Evolutionary conservation across 2,113 vertebrate species (phyloP).

Genomic region (Arothron firmamentum): DNA sequence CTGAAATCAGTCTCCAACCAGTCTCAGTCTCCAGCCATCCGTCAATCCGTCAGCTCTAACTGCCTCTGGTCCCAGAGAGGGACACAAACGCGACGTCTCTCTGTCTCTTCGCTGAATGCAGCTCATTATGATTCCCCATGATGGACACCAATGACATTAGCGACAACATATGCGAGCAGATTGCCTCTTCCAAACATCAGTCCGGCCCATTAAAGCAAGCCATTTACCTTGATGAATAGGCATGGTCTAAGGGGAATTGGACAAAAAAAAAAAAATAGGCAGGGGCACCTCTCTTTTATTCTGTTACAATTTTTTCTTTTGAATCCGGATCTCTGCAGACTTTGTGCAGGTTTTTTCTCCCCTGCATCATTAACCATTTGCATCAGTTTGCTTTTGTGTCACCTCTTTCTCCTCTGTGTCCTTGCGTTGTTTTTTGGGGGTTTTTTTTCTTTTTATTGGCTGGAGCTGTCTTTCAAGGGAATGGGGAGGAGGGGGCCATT

Average conservation of each 20-base stretch:
- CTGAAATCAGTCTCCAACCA: no score
- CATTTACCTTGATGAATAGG: slow-evolving; percentile 67
- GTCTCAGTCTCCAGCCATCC: background rate
- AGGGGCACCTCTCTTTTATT: slow-evolving; percentile 31
- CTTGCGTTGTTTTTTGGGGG: no score
- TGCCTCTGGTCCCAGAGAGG: slow-evolving; percentile 19
- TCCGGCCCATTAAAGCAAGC: slow-evolving; percentile 60
- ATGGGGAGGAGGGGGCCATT: slow-evolving; percentile 36
- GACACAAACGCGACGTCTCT: slow-evolving; percentile 26
- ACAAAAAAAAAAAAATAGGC: slow-evolving; percentile 35
- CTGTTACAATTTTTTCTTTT: slow-evolving; percentile 31
- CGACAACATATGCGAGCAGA: slow-evolving; percentile 55
- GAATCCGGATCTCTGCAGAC: background rate
- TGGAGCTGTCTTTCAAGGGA: slow-evolving; percentile 26
- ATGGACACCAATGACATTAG: slow-evolving; percentile 56
- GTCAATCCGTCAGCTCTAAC: background rate
- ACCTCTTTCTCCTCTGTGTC: no score
- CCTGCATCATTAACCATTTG: slow-evolving; percentile 2
- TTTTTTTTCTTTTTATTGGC: no score
- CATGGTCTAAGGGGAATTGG: slow-evolving; percentile 44
- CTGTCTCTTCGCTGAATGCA: slow-evolving; percentile 46
- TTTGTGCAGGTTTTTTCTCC: slow-evolving; percentile 12
- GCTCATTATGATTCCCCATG: slow-evolving; percentile 64
- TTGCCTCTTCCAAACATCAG: slow-evolving; percentile 67
- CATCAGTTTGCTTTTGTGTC: slow-evolving; percentile 4